phyloP scores from a whole-genome alignment of 2,888 invertebrate genomes.

The Drosophila silvestris region DNA sequence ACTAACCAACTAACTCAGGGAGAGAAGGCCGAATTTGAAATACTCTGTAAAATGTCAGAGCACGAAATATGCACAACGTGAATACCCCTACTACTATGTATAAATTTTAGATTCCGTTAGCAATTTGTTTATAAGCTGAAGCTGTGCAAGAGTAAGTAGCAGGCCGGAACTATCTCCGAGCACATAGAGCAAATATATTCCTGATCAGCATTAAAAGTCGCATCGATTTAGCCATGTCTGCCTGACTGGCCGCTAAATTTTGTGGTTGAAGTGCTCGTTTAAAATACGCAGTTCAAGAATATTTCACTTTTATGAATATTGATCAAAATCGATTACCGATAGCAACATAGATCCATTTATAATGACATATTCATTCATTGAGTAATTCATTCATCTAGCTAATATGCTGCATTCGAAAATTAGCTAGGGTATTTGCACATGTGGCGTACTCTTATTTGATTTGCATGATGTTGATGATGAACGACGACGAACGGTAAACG shows the following conservation, averaged over 20 bases:
- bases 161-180: neutral
- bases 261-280: neutral
- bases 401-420: neutral
- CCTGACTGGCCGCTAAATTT: neutral
- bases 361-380: neutral
- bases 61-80: neutral
- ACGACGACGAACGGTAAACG: constrained; percentile 33
- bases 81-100: neutral
- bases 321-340: neutral
- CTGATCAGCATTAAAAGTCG: neutral
- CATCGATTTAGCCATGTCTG: neutral
- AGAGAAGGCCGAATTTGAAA: neutral
- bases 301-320: neutral
- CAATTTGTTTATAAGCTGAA: neutral
- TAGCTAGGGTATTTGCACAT: constrained; percentile 28
- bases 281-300: neutral
- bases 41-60: constrained; percentile 17
- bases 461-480: constrained; percentile 40
- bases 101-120: neutral
- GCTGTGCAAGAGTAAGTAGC: neutral
- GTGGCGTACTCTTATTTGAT: constrained; percentile 30
- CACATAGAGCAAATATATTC: neutral
- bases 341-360: neutral
- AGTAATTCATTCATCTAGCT: neutral
- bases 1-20: neutral